Evolutionary conservation across 2,888 invertebrate genomes (phyloP).

Genomic region (Machimus atricapillus): DNA sequence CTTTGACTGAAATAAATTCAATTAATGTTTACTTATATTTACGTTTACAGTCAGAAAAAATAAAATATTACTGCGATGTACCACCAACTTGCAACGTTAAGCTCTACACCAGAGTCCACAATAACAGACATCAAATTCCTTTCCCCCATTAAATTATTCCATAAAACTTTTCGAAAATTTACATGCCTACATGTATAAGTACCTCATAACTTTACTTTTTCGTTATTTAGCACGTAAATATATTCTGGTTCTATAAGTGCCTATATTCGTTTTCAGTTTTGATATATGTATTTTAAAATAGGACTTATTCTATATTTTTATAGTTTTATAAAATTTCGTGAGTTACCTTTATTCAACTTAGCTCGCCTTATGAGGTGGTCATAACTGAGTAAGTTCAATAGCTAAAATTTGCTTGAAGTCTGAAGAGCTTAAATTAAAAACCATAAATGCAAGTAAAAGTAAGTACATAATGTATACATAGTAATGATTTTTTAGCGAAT

Average conservation of each 20-base stretch:
- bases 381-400: too few relatives aligned
- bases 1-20: slow-evolving; percentile 36
- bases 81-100: not conserved
- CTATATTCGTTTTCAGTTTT: not conserved
- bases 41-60: slow-evolving; percentile 32
- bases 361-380: too few relatives aligned
- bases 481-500: too few relatives aligned
- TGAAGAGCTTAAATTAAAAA: too few relatives aligned
- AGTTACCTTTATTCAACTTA: too few relatives aligned
- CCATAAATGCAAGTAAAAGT: too few relatives aligned
- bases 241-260: not conserved
- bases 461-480: too few relatives aligned
- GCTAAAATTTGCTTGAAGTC: too few relatives aligned
- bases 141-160: not conserved
- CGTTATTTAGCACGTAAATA: not conserved
- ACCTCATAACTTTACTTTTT: not conserved
- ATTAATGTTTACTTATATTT: slow-evolving; percentile 36
- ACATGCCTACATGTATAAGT: not conserved
- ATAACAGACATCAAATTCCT: not conserved
- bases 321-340: too few relatives aligned
- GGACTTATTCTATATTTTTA: too few relatives aligned
- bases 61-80: not conserved
- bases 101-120: not conserved
- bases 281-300: too few relatives aligned
- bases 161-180: not conserved